Percentiles rank a stretch among this genome's conserved stretches.
phyloP scores from a whole-genome alignment of 2,888 invertebrate genomes.

The Chloroclysta siterata region DNA sequence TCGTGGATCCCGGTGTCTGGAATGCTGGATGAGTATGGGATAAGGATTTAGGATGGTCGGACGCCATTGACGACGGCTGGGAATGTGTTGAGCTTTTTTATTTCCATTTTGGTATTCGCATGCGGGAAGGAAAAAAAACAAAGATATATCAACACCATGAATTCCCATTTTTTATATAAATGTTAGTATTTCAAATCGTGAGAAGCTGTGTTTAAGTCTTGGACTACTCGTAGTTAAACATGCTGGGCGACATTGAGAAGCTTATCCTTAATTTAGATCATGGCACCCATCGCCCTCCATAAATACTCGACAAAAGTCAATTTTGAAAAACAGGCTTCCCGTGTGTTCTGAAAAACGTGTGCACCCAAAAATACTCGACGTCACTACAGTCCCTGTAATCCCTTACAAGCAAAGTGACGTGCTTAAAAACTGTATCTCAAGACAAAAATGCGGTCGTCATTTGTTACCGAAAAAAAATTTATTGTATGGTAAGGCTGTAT shows the following conservation, averaged over 20 bases:
- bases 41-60: slow-evolving; percentile 77
- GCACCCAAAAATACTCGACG: slow-evolving; percentile 54
- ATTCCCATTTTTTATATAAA: slow-evolving; percentile 29
- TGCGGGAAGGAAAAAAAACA: slow-evolving; percentile 76
- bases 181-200: slow-evolving; percentile 59
- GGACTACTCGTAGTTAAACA: slow-evolving; percentile 45
- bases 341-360: slow-evolving; percentile 49
- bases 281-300: slow-evolving; percentile 35
- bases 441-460: slow-evolving; percentile 56
- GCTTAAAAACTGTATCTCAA: slow-evolving; percentile 57
- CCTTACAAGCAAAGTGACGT: slow-evolving; percentile 64
- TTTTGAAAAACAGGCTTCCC: slow-evolving; percentile 29
- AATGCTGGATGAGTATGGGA: slow-evolving; percentile 83
- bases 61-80: slow-evolving; percentile 82
- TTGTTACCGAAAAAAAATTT: slow-evolving; percentile 40
- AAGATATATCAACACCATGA: slow-evolving; percentile 47
- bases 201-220: slow-evolving; percentile 49
- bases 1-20: slow-evolving; percentile 88
- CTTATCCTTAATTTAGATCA: slow-evolving; percentile 26
- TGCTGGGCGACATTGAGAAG: slow-evolving; percentile 44
- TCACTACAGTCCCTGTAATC: slow-evolving; percentile 57
- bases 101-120: slow-evolving; percentile 75
- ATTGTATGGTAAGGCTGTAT: slow-evolving; percentile 10
- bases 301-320: slow-evolving; percentile 27
- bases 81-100: slow-evolving; percentile 80